Base-by-base conservation (phyloP, 1,140 invertebrate species). In the Neoseiulus cucumeris region DNA sequence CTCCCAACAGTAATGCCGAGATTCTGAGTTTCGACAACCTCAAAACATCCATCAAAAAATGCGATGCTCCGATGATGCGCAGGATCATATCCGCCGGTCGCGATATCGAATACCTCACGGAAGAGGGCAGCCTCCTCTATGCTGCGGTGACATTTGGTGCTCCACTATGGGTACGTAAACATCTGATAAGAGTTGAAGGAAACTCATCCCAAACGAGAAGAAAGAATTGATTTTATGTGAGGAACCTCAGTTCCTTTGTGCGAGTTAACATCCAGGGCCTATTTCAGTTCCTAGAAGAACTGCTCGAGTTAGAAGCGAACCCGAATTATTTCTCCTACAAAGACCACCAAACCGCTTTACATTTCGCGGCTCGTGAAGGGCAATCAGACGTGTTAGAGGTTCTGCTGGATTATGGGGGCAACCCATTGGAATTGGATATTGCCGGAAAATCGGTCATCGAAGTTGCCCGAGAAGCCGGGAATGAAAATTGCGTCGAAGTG, bases 321-420 rank as follows among this genome's bases (percentile, higher is more conserved):
- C 51, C 51, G n/a, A 59, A 59, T 25, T 59, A 59, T 20, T 59
- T 59, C 22, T 59, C 51, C 25, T 59, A 59, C 33, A 12, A 59
- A 59, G 51, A 59, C 22, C 51, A 59, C 9, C 51, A 59, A 33
- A 59, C 51, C 25, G 51, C 51, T 14, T 20, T 59, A 20, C 51
- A 59, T 33, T 33, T 59, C 14, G 51, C 51, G 12, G 51, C 51
- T 29, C 51, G 51, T 17, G 51, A 59, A 9, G 51, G 51, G 1
- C 33, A 20, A 18, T 14, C 14, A 2, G 51, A 25, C 17, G 51
- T 33, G 33, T 20, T 59, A 4, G 51, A 59, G 33, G 51, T 59
- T 25, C 22, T 59, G n/a, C 51, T 59, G 14, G 51, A 59, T 20
- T 59, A 59, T 9, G 51, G 51, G 12, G 51, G 51, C 12, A 59